These are phyloP conservation scores for Otolemur crassicaudatus DNA, from an alignment of 2,797 vertebrate genomes.

Conservation along the genomic window DNA sequence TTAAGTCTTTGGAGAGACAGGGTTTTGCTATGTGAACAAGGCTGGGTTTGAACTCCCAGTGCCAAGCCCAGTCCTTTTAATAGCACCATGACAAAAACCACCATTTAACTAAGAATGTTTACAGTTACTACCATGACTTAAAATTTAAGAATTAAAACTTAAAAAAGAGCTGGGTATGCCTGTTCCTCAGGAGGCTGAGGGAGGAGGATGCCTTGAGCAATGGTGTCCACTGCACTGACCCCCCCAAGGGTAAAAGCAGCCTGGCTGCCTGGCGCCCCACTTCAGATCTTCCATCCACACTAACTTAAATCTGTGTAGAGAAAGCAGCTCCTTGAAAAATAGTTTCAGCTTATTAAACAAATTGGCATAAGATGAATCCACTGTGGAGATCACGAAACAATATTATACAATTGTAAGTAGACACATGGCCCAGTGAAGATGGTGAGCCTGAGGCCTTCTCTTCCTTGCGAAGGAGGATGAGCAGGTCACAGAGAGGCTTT, in stretches of 20 bases:
- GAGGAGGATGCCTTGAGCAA: no score
- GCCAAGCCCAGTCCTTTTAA: neutral
- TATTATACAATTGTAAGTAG: neutral
- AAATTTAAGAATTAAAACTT: neutral
- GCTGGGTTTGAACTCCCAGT: no score
- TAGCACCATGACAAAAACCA: neutral
- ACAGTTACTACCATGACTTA: neutral
- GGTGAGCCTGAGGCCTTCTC: neutral
- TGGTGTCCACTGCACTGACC: neutral
- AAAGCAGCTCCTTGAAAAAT: neutral
- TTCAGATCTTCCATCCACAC: neutral
- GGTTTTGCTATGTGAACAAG: no score
- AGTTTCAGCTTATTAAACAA: neutral
- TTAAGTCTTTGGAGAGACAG: no score
- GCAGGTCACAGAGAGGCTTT: neutral
- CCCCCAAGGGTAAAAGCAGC: rapidly evolving
- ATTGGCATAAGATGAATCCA: neutral
- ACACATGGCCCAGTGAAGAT: neutral
- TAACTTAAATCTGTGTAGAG: neutral
- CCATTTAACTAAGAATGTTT: neutral
- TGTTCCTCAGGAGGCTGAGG: no score
- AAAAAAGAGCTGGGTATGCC: neutral
- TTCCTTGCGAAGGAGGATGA: neutral
- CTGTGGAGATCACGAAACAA: neutral
- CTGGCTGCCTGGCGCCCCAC: neutral